Conservation (phyloP, 2,888 invertebrate species). For the Andrena dorsata region DNA sequence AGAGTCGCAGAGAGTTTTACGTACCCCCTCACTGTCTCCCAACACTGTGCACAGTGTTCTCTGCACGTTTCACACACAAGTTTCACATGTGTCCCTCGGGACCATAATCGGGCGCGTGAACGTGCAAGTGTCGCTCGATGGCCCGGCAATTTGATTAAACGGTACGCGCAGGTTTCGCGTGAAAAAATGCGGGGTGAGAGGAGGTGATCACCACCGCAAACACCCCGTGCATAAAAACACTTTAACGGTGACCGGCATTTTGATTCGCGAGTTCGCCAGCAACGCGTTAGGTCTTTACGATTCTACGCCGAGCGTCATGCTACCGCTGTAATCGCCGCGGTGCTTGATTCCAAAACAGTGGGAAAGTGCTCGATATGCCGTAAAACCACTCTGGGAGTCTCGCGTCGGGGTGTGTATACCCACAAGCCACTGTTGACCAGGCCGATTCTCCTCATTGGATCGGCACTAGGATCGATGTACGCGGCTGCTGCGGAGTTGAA, state of each 20-base stretch:
- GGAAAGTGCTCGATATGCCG: constrained; percentile 44
- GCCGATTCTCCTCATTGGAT: constrained; percentile 63
- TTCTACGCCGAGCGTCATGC: constrained; percentile 34
- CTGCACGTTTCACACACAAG: constrained; percentile 42
- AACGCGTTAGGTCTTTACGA: constrained; percentile 28
- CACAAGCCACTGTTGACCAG: constrained; percentile 82
- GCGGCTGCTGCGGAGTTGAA: constrained; percentile 62
- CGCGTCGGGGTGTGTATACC: constrained; percentile 82
- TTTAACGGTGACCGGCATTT: constrained; percentile 75
- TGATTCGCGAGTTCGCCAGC: constrained; percentile 56
- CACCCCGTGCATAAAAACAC: constrained; percentile 75
- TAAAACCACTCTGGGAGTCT: constrained; percentile 59
- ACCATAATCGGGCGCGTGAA: constrained; percentile 17
- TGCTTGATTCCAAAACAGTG: constrained; percentile 15
- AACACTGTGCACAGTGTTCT: constrained; percentile 41
- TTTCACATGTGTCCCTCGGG: constrained; percentile 29
- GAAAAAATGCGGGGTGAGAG: constrained; percentile 59
- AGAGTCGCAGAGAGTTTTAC: constrained; percentile 33
- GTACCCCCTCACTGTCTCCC: constrained; percentile 36
- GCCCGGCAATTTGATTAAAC: constrained; percentile 28
- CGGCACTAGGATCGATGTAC: constrained; percentile 58
- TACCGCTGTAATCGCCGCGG: neutral
- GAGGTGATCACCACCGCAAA: constrained; percentile 60
- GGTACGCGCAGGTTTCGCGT: constrained; percentile 45
- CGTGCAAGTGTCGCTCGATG: constrained; percentile 27